Base-by-base conservation (phyloP, 2,797 vertebrate species). In the Knipowitschia caucasica region DNA sequence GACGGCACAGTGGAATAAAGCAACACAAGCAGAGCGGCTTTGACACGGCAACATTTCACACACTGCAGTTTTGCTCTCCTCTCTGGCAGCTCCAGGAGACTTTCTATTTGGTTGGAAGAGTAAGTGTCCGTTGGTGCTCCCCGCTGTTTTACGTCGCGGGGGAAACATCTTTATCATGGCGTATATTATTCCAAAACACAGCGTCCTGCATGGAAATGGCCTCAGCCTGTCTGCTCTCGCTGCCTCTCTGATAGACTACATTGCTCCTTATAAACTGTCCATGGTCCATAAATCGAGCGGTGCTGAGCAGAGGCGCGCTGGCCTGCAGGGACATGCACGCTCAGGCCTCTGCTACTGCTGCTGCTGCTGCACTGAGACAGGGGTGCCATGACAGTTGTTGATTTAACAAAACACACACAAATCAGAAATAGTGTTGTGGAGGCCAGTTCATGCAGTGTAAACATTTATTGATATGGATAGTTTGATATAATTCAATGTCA, bases 261-360 rank as follows among this genome's bases (percentile, higher is more conserved):
- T 92, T 92, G 85, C 92, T 93, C 90, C 92, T 94, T 93, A 93
- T 93, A 94, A 95, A 96, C 93, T 92, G 90, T 94, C 94, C 92
- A 93, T 93, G 94, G 89, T 89, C 91, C 93, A 94, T 96, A 96
- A 98, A 98, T 95, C 91, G 91, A 86, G 89, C 89, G 81, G 89
- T 85, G 87, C 89, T 82, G 89, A 94, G 90, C 88, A 83, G 85
- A 92, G 91, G 91, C 83, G 84, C 78, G 88, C 75, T 80, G 53
- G 89, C 88, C 91, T 90, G 82, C 84, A 81, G 88, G 90, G 89
- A 86, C 89, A 86, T 71, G 84, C 81, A 79, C 77, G 42, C 80
- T 88, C 84, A 85, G 74, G 77, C 83, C 89, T 77, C 62, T 33
- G 70, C 55, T 25, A 39, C 29, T 45, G 21, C 61, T 68, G 53